Evolutionary conservation across 2,797 vertebrate species (phyloP).

Genomic region (Sarcophilus harrisii): DNA sequence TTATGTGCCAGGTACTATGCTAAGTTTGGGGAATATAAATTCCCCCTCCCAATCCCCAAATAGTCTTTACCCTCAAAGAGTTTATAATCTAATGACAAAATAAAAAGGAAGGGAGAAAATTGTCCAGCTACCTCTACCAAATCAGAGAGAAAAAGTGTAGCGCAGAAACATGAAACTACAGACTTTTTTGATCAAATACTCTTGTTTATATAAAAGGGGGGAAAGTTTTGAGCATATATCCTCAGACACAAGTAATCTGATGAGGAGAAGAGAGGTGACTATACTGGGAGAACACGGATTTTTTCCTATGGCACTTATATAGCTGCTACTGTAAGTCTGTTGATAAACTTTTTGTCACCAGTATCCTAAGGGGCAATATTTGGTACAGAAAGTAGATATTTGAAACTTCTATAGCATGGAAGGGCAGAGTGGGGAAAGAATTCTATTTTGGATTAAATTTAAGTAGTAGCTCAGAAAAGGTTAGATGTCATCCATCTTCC

Average conservation of each 20-base stretch:
- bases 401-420: neutral
- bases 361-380: neutral
- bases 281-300: neutral
- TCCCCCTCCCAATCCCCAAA: neutral
- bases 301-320: neutral
- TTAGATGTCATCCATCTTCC: neutral
- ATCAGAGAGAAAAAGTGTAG: neutral
- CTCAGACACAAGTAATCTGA: neutral
- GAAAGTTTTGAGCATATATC: neutral
- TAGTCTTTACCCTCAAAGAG: neutral
- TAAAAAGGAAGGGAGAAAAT: neutral
- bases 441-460: neutral
- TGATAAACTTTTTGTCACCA: neutral
- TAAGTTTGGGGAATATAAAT: neutral
- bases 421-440: neutral
- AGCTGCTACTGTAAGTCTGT: neutral
- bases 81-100: neutral
- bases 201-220: neutral
- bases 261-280: neutral
- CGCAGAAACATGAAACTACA: neutral
- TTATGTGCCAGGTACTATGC: neutral
- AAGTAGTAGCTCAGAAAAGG: neutral
- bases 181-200: neutral
- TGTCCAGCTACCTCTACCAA: neutral
- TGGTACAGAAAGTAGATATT: neutral